phyloP scores from a whole-genome alignment of 2,113 vertebrate genomes.

The human region DNA sequence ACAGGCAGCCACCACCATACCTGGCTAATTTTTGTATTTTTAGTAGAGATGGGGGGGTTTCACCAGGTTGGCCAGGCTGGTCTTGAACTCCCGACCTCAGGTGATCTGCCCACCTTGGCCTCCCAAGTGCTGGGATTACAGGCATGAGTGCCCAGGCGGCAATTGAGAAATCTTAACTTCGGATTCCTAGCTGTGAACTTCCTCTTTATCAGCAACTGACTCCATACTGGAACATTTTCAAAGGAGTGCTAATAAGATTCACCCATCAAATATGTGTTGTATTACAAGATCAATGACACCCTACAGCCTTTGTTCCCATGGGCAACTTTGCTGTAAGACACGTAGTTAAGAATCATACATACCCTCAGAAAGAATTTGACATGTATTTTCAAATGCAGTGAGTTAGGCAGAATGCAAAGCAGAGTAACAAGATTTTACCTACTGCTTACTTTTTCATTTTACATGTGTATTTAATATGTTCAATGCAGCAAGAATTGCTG shows the following conservation, averaged over 20 bases:
- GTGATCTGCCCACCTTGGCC: too few species aligned
- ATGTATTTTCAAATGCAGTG: not conserved
- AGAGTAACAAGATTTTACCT: constrained; percentile 12
- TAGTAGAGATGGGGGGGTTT: too few species aligned
- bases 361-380: not conserved
- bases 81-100: too few species aligned
- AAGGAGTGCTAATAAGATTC: not conserved
- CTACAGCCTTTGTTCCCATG: not conserved
- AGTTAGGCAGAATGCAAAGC: not conserved
- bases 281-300: not conserved
- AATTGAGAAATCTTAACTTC: not conserved
- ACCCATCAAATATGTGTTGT: not conserved
- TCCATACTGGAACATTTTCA: not conserved
- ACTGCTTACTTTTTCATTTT: constrained; percentile 14
- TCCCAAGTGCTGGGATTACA: too few species aligned
- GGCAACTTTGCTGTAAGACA: not conserved
- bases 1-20: too few species aligned
- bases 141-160: too few species aligned
- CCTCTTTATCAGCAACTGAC: not conserved
- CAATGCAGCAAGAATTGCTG: not conserved
- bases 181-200: not conserved
- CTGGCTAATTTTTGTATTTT: too few species aligned
- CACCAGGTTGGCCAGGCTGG: too few species aligned
- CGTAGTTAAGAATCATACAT: not conserved
- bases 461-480: not conserved